Evolutionary conservation across 2,113 vertebrate species (phyloP).

Genomic region (Strigops habroptila): DNA sequence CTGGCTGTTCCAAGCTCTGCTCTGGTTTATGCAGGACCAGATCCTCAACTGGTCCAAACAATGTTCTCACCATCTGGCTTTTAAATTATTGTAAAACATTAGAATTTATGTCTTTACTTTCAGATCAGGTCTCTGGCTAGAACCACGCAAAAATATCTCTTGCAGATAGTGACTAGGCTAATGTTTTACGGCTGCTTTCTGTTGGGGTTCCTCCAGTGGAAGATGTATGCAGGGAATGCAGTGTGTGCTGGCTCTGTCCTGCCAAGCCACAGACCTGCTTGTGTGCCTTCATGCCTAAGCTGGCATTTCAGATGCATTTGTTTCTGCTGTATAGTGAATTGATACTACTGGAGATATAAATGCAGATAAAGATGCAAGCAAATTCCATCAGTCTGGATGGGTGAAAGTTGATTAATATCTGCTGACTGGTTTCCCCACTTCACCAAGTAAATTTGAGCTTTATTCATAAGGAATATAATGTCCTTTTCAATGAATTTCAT

Average conservation of each 20-base stretch:
- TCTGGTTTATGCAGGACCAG: background rate
- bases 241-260: background rate
- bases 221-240: background rate
- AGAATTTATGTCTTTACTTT: background rate
- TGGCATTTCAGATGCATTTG: constrained; percentile 6
- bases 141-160: background rate
- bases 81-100: background rate
- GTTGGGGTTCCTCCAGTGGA: background rate
- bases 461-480: background rate
- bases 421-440: constrained; percentile 44
- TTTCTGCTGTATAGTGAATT: background rate
- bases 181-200: background rate
- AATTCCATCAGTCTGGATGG: constrained; percentile 16
- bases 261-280: background rate
- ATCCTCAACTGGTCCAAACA: background rate
- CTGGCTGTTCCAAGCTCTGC: background rate
- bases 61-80: background rate
- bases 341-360: constrained; percentile 29
- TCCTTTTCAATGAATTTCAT: constrained; percentile 16
- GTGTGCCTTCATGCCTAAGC: background rate
- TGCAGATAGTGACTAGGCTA: background rate
- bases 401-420: constrained; percentile 20
- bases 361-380: constrained; percentile 5
- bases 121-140: background rate
- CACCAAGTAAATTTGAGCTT: background rate